A percentile compares a stretch with the other conserved stretches of the same genome.
Evolutionary conservation across 2,113 vertebrate genomes (phyloP).

Genomic region (Oophaga pumilio): DNA sequence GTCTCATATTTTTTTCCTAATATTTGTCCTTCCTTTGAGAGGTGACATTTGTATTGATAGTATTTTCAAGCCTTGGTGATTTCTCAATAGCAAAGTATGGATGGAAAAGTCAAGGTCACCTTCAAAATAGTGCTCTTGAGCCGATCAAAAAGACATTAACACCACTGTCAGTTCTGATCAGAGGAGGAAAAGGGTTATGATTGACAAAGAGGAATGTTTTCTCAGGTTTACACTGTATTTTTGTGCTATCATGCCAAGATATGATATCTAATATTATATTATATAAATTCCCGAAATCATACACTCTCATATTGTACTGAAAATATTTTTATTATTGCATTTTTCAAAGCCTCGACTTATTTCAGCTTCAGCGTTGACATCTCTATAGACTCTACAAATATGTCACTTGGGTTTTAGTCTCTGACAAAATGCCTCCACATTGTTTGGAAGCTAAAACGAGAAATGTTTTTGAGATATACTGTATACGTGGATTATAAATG

Average conservation of each 20-base stretch:
- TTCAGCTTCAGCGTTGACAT: no score
- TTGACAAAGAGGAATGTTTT: not conserved
- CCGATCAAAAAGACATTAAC: constrained; percentile 37
- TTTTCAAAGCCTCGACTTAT: no score
- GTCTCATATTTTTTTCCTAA: constrained; percentile 37
- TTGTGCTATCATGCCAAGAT: not conserved
- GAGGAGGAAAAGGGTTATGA: not conserved
- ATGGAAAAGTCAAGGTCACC: constrained; percentile 54
- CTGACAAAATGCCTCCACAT: no score
- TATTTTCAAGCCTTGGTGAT: constrained; percentile 62
- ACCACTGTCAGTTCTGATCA: constrained; percentile 36
- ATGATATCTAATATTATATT: not conserved
- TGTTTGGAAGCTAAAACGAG: no score
- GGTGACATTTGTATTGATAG: constrained; percentile 57
- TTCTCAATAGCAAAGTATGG: constrained; percentile 26
- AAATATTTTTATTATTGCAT: no score
- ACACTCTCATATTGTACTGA: not conserved
- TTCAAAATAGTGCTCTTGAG: constrained; percentile 51
- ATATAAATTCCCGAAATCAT: not conserved
- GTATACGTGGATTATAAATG: no score
- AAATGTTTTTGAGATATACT: no score
- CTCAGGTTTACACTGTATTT: not conserved
- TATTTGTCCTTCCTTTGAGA: constrained; percentile 59
- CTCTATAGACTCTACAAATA: no score
- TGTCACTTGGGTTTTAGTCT: no score